Conservation (phyloP, 1,140 invertebrate genomes). For the Centruroides sculpturatus region DNA sequence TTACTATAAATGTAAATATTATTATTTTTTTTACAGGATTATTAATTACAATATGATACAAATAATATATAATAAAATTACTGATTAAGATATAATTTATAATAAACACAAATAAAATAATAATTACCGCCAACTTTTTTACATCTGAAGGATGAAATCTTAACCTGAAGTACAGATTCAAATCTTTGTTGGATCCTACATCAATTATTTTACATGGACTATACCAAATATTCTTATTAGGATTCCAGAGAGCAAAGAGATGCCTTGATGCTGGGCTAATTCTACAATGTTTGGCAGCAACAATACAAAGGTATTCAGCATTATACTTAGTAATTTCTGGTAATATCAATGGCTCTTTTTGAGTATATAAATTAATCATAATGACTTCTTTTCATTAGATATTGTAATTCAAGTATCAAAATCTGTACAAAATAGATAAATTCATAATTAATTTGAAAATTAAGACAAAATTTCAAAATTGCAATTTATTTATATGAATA, state of each 20-base stretch:
- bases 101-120: not conserved
- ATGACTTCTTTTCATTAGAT: not conserved
- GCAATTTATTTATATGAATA: too few species aligned
- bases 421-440: too few species aligned
- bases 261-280: constrained; percentile 59
- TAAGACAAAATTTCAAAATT: too few species aligned
- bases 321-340: not conserved
- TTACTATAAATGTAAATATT: too few species aligned
- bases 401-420: too few species aligned
- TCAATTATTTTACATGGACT: constrained; percentile 39
- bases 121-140: constrained; percentile 32
- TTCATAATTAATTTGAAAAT: too few species aligned
- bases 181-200: constrained; percentile 35
- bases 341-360: constrained; percentile 3
- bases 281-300: constrained; percentile 47
- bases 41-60: too few species aligned
- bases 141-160: constrained; percentile 53
- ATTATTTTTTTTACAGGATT: too few species aligned
- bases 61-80: not conserved
- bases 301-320: constrained; percentile 53
- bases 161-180: constrained; percentile 48
- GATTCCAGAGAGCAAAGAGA: constrained; percentile 52
- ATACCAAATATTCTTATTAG: constrained; percentile 45
- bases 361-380: constrained; percentile 5
- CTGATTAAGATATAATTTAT: not conserved